Base-by-base conservation (phyloP, 2,113 vertebrate genomes). In the Sigmodon hispidus region DNA sequence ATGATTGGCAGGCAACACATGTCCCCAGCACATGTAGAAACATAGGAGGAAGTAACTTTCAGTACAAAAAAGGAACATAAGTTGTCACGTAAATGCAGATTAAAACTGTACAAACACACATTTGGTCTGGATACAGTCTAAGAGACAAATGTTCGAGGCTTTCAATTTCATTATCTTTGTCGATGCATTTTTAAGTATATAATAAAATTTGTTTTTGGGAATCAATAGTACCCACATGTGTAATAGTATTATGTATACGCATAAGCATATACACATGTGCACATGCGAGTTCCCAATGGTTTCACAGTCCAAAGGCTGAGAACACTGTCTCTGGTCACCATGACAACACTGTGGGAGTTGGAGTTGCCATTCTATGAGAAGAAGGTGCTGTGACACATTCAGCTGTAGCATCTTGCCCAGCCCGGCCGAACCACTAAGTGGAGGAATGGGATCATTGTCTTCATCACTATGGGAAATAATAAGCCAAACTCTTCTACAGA, bases 1-100 rank as follows among this genome's bases (percentile, higher is more conserved):
- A 89, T 6, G 36, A 31, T 4, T 36, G 12, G 2, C 1, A 15
- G 80, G 63, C 19, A 61, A 36, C 55, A 9, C 0, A 55, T 0
- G 22, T n/a, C 70, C 75, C 29, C 11, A 76, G 70, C 34, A 65
- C 73, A n/a, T 1, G 0, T 2, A 63, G 65, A 55, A 10, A 57
- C 4, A 31, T 6, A 12, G 1, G 57, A 81, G 72, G 81, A 81
- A 81, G 76, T 12, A 45, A 92, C 45, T 65, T 40, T 45, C 3
- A 0, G 40, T 59, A 6, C 12, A 52, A 72, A 59, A 50, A 45
- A 70, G 77, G 72, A 26, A 67, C 43, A 34, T 29, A 52, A 26
- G 36, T 7, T 0, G 61, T 63, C 55, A 48, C 0, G 4, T 19
- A 19, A 0, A 7, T 36, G 24, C 10, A 31, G 57, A 69, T 31